Evolutionary conservation across 1,140 invertebrate genomes (phyloP), one percentile per base, ranked within the genome.

Genomic region (Alviniconcha marisindica): DNA sequence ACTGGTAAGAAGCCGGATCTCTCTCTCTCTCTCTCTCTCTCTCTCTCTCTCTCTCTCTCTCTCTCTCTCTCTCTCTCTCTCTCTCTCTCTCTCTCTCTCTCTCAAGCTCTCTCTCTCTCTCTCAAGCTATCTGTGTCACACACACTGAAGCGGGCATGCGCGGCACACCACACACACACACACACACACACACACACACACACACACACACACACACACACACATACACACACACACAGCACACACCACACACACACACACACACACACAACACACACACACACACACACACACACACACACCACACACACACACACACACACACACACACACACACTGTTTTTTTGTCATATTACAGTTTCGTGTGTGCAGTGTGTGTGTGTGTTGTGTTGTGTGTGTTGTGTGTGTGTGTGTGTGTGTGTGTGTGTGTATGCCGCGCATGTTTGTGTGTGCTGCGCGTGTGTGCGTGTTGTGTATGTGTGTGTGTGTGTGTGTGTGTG

Each of bases 161-260:
- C 18, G 3, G 28, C 5, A 56, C 54, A 56, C 54, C 54, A 56
- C 54, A 56, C 54, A 56, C 54, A 56, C 21, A n/a, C 54, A 10
- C 54, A 56, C 54, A 21, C 54, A 56, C 54, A 56, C 54, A 21
- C 54, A 56, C 54, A 56, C 54, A 56, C 54, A 56, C 54, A 56
- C 5, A 10, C 54, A 56, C 54, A 56, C 54, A 56, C 54, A 56
- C 54, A 56, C 5, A 56, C 18, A 15, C 60, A 15, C 31, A 5
- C 60, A 33, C 24, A 60, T 24, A n/a, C 24, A 60, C 10, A 15
- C 24, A 60, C 56, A n/a, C 24, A n/a, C 56, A 15, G 7, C 3
- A 24, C 3, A 24, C 15, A 60, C 4, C 15, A n/a, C 31, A 66
- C 60, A 66, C 3, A 2, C 60, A 56, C 21, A 56, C 54, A 56